Evolutionary conservation across 1,140 invertebrate species (phyloP).

Genomic region (Pteromalus puparum): DNA sequence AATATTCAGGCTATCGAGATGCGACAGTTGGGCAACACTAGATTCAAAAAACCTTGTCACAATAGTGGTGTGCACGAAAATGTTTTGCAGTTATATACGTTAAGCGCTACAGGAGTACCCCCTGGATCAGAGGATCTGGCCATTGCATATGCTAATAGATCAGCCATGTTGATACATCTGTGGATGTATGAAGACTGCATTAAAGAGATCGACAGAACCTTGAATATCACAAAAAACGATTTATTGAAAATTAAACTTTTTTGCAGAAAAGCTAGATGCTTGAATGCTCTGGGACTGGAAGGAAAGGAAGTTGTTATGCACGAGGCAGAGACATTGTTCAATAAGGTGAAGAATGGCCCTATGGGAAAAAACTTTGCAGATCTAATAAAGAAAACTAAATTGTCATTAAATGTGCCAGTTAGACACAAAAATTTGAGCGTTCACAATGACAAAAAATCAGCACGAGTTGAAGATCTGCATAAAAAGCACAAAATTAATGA

Average conservation of each 20-base stretch:
- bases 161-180: slow-evolving; percentile 30
- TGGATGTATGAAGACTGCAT: slow-evolving; percentile 36
- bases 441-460: not conserved
- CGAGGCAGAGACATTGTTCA: not conserved
- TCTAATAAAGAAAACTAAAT: no score
- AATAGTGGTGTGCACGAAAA: not conserved
- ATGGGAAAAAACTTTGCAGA: not conserved
- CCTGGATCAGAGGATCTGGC: slow-evolving; percentile 17
- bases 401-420: no score
- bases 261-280: slow-evolving; percentile 29
- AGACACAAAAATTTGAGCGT: no score
- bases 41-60: not conserved
- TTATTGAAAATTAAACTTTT: slow-evolving; percentile 38
- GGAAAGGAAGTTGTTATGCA: slow-evolving; percentile 8
- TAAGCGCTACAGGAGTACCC: slow-evolving; percentile 9
- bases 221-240: slow-evolving; percentile 12
- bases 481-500: not conserved
- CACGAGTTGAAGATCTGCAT: not conserved
- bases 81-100: slow-evolving; percentile 18
- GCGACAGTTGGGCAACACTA: not conserved
- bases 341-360: not conserved
- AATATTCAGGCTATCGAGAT: not conserved
- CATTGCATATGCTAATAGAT: slow-evolving; percentile 30
- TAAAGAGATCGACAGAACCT: not conserved
- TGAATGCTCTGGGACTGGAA: not conserved